A percentile compares a stretch with the other conserved stretches of the same genome.
These are phyloP conservation scores for Pachyseris speciosa DNA, from an alignment of 64 coral and sea anemone species.

Conservation along the genomic window DNA sequence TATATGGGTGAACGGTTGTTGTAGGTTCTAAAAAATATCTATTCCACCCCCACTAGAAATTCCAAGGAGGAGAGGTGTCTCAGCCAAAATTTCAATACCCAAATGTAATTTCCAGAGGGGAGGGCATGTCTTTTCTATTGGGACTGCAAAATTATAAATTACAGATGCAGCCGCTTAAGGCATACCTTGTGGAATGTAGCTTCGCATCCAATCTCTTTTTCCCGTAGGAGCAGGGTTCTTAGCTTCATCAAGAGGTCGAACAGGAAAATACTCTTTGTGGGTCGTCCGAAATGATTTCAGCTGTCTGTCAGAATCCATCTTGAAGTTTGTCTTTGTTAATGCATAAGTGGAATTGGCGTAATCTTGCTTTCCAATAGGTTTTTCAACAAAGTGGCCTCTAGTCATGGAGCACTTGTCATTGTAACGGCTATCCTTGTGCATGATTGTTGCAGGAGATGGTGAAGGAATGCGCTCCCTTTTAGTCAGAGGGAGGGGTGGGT, in stretches of 20 bases:
- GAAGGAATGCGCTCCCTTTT: conserved; percentile 89
- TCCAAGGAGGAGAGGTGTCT: no score
- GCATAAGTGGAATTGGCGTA: conserved; percentile 37
- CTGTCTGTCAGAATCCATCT: conserved; percentile 89
- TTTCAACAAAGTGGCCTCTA: conserved; percentile 83
- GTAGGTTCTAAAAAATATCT: no score
- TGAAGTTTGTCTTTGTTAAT: conserved; percentile 88
- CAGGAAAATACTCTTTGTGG: conserved; percentile 95
- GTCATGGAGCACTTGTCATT: conserved; percentile 82
- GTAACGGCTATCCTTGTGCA: conserved; percentile 88
- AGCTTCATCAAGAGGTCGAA: conserved; percentile 71
- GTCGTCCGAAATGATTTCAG: conserved; percentile 88
- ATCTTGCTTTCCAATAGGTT: conserved; percentile 39
- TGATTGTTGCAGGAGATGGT: conserved; percentile 79
- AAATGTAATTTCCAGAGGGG: no score
- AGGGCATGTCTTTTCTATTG: no score
- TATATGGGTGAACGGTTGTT: no score
- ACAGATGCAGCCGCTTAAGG: no score
- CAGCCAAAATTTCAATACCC: no score
- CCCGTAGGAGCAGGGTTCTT: conserved; percentile 58
- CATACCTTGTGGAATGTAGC: conserved; percentile 93
- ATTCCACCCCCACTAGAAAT: no score
- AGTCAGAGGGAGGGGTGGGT: conserved; percentile 84
- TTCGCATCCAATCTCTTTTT: conserved; percentile 94
- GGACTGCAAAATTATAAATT: no score